Percentiles rank a stretch among this genome's conserved stretches.
Conservation (phyloP, 2,797 vertebrate genomes). For the Enteromius argenteus region DNA sequence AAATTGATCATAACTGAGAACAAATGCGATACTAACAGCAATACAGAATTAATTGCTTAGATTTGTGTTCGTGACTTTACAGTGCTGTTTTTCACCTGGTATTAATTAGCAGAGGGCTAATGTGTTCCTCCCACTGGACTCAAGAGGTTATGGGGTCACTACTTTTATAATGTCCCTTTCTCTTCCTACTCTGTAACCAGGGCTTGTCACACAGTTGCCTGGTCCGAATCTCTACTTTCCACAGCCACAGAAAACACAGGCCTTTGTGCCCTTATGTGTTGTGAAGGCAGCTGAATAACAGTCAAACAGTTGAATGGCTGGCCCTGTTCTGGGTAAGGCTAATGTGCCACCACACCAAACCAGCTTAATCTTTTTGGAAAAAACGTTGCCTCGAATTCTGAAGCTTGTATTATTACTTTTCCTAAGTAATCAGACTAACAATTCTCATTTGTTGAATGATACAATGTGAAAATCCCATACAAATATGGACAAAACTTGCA, state of each 20-base stretch:
- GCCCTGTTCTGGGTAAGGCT: conserved; percentile 47
- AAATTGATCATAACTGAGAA: background rate
- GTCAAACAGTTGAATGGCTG: conserved; percentile 45
- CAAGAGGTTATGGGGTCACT: conserved; percentile 43
- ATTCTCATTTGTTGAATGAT: no score
- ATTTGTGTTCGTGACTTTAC: conserved; percentile 27
- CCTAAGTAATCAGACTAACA: no score
- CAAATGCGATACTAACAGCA: conserved; percentile 14
- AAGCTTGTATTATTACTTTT: background rate
- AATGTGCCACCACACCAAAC: conserved; percentile 45
- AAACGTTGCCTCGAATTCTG: background rate
- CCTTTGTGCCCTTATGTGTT: conserved; percentile 53
- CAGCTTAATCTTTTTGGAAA: conserved; percentile 30
- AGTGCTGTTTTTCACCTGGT: conserved; percentile 38
- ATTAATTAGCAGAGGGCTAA: conserved; percentile 55
- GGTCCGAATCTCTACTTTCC: conserved; percentile 23
- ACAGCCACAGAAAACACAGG: conserved; percentile 54
- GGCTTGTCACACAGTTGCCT: conserved; percentile 50
- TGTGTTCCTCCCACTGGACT: conserved; percentile 53
- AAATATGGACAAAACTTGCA: background rate
- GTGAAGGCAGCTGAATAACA: conserved; percentile 37
- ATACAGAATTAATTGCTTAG: background rate
- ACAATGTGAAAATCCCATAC: background rate
- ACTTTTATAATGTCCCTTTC: conserved; percentile 53
- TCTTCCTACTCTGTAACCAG: conserved; percentile 53